Conservation (phyloP, 1,140 invertebrate species). For the Drosophila pachea region DNA sequence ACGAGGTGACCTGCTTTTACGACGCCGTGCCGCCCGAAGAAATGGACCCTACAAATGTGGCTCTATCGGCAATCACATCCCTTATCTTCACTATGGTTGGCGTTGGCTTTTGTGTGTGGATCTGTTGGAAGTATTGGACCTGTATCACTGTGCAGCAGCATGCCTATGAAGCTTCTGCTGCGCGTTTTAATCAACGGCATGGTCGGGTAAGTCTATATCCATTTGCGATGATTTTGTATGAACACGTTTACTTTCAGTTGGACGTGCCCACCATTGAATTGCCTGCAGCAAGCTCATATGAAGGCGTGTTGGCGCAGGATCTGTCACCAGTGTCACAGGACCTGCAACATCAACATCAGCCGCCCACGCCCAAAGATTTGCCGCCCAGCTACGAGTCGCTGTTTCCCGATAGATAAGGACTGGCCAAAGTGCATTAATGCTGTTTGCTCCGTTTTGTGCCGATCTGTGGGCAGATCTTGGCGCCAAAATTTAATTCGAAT, state of each 20-base stretch:
- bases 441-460: slow-evolving; percentile 59
- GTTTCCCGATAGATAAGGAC: slow-evolving; percentile 76
- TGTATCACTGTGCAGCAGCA: slow-evolving; percentile 76
- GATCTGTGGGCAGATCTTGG: slow-evolving; percentile 41
- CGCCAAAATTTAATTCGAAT: slow-evolving; percentile 25
- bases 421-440: slow-evolving; percentile 2
- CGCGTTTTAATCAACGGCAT: slow-evolving; percentile 59
- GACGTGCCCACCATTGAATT: slow-evolving; percentile 71
- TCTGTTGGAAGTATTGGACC: slow-evolving; percentile 78
- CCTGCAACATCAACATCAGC: slow-evolving; percentile 41
- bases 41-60: slow-evolving; percentile 70
- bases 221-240: neutral
- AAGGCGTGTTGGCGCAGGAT: slow-evolving; percentile 40
- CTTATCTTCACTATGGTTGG: slow-evolving; percentile 77
- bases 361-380: slow-evolving; percentile 71
- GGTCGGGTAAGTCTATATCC: slow-evolving; percentile 38
- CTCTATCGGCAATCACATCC: slow-evolving; percentile 74
- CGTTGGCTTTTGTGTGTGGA: slow-evolving; percentile 75
- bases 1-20: slow-evolving; percentile 69
- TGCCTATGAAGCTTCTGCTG: slow-evolving; percentile 69
- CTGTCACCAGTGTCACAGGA: slow-evolving; percentile 33
- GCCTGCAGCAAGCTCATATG: slow-evolving; percentile 45
- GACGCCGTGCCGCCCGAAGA: slow-evolving; percentile 58
- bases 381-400: slow-evolving; percentile 77
- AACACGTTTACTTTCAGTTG: slow-evolving; percentile 24